Evolutionary conservation across 2,113 vertebrate species (phyloP).

Genomic region (Struthio camelus): DNA sequence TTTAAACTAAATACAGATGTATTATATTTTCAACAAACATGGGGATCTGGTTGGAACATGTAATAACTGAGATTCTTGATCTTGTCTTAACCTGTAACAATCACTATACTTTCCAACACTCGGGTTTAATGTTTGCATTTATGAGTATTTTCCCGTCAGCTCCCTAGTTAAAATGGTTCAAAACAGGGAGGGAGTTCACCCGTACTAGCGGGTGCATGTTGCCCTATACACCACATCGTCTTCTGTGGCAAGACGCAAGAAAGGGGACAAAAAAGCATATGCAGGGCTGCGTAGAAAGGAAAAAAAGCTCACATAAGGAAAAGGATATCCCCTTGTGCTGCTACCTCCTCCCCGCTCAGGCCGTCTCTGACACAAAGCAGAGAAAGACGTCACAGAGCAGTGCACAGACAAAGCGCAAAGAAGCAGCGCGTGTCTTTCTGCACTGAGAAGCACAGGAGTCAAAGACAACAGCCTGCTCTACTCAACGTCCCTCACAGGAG

Average conservation of each 20-base stretch:
- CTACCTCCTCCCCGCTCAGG: neutral
- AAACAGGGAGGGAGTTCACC: neutral
- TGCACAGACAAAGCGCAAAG: neutral
- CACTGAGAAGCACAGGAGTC: neutral
- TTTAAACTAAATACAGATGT: neutral
- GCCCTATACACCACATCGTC: neutral
- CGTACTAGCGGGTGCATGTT: neutral
- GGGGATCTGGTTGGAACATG: neutral
- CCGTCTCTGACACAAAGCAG: neutral
- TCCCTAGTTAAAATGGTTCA: neutral
- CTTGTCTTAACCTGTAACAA: conserved; percentile 3
- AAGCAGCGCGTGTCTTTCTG: neutral
- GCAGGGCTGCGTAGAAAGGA: neutral
- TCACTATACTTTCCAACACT: neutral
- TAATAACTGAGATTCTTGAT: neutral
- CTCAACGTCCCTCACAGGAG: neutral
- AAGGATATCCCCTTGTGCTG: neutral
- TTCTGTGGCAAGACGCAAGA: neutral
- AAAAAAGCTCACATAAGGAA: neutral
- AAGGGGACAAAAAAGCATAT: neutral
- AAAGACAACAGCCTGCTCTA: neutral
- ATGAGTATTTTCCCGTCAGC: neutral
- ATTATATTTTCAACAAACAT: neutral
- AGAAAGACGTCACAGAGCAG: neutral
- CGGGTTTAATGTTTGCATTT: neutral